Conservation (phyloP, 2,113 vertebrate species). For the Microcebus tavaratra region DNA sequence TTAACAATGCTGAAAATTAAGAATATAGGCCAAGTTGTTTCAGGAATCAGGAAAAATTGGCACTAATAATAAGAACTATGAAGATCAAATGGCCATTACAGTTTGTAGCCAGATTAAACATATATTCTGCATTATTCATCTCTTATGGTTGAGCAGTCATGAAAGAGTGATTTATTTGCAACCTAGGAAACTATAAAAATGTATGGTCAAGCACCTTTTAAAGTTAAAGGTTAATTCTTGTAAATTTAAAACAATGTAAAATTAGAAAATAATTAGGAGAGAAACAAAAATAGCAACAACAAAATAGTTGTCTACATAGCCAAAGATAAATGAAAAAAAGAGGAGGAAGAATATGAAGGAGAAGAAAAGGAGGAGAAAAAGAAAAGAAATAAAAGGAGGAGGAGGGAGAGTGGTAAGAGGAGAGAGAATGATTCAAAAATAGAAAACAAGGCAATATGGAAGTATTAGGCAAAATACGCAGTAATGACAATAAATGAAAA, state of each 20-base stretch:
- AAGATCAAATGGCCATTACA: neutral
- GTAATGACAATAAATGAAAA: neutral
- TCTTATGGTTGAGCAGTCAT: neutral
- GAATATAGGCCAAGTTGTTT: neutral
- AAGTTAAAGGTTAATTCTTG: neutral
- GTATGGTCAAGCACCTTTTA: neutral
- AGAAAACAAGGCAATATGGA: neutral
- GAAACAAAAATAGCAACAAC: neutral
- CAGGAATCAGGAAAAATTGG: neutral
- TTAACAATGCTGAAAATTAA: neutral
- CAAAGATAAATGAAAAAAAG: neutral
- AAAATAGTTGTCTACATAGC: neutral
- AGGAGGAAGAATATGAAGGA: neutral
- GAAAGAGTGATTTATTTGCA: neutral
- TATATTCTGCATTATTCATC: neutral
- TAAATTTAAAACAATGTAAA: constrained; percentile 15
- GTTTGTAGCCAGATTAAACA: neutral
- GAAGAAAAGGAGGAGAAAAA: neutral
- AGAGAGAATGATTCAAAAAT: neutral
- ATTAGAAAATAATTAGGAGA: constrained; percentile 17
- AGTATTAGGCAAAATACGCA: neutral
- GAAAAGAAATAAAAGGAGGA: neutral
- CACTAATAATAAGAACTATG: neutral
- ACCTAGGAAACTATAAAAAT: neutral
- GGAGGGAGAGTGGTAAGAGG: neutral